Percentiles rank a stretch among this genome's conserved stretches.
Conservation (phyloP, 2,888 invertebrate species). For the Ametastegia equiseti region DNA sequence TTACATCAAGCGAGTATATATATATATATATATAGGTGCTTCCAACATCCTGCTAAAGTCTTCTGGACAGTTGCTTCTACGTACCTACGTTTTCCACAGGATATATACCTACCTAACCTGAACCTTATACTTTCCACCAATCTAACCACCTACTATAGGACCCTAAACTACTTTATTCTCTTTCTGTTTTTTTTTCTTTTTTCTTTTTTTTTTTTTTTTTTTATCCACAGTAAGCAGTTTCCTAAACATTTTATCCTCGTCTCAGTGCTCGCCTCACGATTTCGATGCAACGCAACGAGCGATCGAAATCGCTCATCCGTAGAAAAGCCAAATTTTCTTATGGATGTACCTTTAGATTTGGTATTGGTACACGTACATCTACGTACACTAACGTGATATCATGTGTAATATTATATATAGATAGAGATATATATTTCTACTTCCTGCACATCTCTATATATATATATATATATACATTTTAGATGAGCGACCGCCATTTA, state of each 20-base stretch:
- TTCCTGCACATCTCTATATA: not conserved
- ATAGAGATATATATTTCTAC: not conserved
- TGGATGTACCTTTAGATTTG: not conserved
- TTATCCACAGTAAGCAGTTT: slow-evolving; percentile 5
- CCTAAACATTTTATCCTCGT: slow-evolving; percentile 41
- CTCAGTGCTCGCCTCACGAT: not conserved
- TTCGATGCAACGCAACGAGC: not conserved
- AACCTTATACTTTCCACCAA: no score
- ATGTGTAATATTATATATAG: not conserved
- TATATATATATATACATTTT: not conserved
- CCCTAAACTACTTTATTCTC: slow-evolving; percentile 15
- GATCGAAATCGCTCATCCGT: slow-evolving; percentile 32
- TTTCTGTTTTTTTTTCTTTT: not conserved
- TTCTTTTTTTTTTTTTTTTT: not conserved
- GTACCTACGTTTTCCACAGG: not conserved
- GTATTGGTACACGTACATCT: not conserved
- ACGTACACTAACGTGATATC: not conserved
- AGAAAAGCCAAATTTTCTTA: slow-evolving; percentile 35
- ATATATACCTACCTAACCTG: no score
- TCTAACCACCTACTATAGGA: no score
- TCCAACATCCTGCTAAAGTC: not conserved
- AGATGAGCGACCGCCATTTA: not conserved
- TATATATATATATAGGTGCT: no score
- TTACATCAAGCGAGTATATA: slow-evolving; percentile 46
- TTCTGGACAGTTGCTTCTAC: slow-evolving; percentile 30